Base-by-base conservation (phyloP, 2,888 invertebrate species). In the Tryphoninae sp. region DNA sequence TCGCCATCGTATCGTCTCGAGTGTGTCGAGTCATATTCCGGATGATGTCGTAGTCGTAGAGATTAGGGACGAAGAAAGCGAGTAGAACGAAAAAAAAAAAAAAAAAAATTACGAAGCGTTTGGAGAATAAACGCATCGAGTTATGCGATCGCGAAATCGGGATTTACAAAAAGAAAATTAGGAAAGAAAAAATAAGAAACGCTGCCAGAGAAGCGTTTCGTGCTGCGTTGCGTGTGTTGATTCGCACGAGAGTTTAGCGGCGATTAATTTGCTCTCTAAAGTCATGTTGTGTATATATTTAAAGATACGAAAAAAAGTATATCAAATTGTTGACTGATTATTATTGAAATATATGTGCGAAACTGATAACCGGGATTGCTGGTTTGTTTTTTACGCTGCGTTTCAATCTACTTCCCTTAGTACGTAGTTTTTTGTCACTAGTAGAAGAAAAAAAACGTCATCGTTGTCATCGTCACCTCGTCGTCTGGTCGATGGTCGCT, bases 281-380 rank as follows among this genome's bases (percentile, higher is more conserved):
- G 84, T 84, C 85, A 86, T 85, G 88, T 89, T 89, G 88, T 89
- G 89, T 89, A 89, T 81, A 88, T 86, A 86, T 80, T 83, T 81
- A 71, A 53, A 61, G 61, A 62, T 51, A 13, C 13, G 68, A 73
- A 78, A 80, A 76, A 84, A 87, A 88, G 86, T 88, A 88, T 88
- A 89, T 89, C 83, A 84, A 88, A 88, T 87, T 89, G 89, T 89
- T 89, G 87, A 88, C 85, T 85, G 82, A 87, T 87, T 86, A 86
- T 88, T 87, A 84, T 88, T 86, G 84, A 88, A 89, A 89, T 89
- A 89, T 87, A 89, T 88, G 85, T 85, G 84, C 84, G 83, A 81
- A 33, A 84, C 69, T 81, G 76, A 84, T 82, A 82, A 83, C 83
- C 79, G 82, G 84, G 79, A 82, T 81, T 68, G 68, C 80, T 83